Evolutionary conservation across 2,888 invertebrate genomes (phyloP).

Genomic region (Heliconius aoede): DNA sequence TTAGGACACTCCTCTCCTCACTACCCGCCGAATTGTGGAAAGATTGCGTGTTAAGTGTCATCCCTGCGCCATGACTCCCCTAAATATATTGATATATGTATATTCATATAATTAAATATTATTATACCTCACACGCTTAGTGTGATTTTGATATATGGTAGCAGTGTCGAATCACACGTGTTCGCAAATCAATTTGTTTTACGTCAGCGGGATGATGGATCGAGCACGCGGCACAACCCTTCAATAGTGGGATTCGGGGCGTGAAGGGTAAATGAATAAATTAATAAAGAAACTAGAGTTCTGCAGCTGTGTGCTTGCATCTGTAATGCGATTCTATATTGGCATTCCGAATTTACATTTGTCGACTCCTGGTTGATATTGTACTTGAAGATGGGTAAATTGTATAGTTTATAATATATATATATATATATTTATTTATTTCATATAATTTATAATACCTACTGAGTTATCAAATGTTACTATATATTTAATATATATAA

Average conservation of each 20-base stretch:
- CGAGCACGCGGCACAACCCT: slow-evolving; percentile 67
- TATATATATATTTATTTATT: not conserved
- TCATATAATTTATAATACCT: not conserved
- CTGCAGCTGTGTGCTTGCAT: slow-evolving; percentile 74
- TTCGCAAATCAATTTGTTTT: slow-evolving; percentile 73
- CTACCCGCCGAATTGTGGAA: too few relatives aligned
- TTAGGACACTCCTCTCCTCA: too few relatives aligned
- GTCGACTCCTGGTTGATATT: slow-evolving; percentile 28
- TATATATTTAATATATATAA: too few relatives aligned
- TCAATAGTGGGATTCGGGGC: slow-evolving; percentile 69
- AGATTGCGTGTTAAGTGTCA: too few relatives aligned
- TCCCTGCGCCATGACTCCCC: too few relatives aligned
- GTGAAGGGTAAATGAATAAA: slow-evolving; percentile 82
- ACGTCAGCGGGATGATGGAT: slow-evolving; percentile 72
- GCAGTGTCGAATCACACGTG: slow-evolving; percentile 45
- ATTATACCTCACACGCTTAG: slow-evolving; percentile 14
- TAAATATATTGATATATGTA: not conserved
- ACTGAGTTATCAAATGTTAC: too few relatives aligned
- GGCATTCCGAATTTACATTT: slow-evolving; percentile 44
- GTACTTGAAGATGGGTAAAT: slow-evolving; percentile 5
- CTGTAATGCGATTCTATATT: slow-evolving; percentile 54
- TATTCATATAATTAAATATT: not conserved
- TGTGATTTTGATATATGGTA: slow-evolving; percentile 23
- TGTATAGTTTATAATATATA: too few relatives aligned
- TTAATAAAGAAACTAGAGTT: slow-evolving; percentile 67